Conservation (phyloP, 2,888 invertebrate species). For the Pandemis cinnamomeana region DNA sequence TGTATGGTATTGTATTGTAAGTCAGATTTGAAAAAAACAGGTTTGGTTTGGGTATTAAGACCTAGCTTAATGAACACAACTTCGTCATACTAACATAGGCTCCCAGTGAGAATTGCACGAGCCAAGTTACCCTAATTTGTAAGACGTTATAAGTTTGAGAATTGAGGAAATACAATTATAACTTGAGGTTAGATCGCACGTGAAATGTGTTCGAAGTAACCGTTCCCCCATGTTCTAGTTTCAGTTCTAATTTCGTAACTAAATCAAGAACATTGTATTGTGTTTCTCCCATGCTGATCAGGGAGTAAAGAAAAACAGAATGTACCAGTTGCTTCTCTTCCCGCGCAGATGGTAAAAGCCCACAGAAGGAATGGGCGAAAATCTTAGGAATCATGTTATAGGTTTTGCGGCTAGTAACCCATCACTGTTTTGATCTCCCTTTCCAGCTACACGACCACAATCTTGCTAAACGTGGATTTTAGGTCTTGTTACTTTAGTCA, state of each 20-base stretch:
- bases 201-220: conserved; percentile 38
- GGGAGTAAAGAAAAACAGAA: too few species aligned
- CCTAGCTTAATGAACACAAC: neutral
- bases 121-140: conserved; percentile 27
- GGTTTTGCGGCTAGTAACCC: too few species aligned
- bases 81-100: conserved; percentile 6
- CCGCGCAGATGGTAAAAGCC: too few species aligned
- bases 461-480: too few species aligned
- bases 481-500: too few species aligned
- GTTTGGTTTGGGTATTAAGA: neutral
- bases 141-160: conserved; percentile 39
- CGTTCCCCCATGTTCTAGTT: conserved; percentile 35
- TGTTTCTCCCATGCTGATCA: too few species aligned
- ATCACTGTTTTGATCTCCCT: too few species aligned
- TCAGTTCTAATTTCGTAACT: conserved; percentile 5
- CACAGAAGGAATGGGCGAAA: too few species aligned
- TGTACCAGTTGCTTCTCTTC: too few species aligned
- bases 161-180: conserved; percentile 41
- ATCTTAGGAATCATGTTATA: too few species aligned
- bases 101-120: conserved; percentile 25
- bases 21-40: conserved; percentile 44
- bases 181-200: conserved; percentile 38
- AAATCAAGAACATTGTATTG: neutral
- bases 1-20: too few species aligned
- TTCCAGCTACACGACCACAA: too few species aligned